phyloP scores from a whole-genome alignment of 2,888 invertebrate species.

The Acrocyrtus sp. region DNA sequence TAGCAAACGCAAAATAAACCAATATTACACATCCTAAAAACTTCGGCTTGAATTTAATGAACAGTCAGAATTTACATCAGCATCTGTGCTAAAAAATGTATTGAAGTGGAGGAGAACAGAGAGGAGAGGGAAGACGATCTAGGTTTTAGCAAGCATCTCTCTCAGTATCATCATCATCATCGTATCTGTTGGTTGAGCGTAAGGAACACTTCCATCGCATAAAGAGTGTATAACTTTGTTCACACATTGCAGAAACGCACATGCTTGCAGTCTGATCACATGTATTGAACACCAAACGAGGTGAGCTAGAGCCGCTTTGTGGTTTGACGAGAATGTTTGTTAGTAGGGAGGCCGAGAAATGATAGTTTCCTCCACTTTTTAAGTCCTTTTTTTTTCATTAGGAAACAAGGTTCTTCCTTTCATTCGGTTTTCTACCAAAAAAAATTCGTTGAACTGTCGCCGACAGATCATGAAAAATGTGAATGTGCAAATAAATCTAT shows the following conservation, averaged over 20 bases:
- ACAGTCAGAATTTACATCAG: slow-evolving; percentile 8
- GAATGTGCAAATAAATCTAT: background rate
- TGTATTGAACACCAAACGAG: background rate
- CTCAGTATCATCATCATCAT: slow-evolving; percentile 13
- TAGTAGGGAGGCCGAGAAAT: background rate
- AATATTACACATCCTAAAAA: slow-evolving; percentile 6
- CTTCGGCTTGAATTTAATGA: slow-evolving; percentile 30
- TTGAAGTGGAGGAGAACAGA: background rate
- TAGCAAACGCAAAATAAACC: background rate
- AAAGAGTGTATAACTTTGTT: slow-evolving; percentile 28
- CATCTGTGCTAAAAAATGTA: background rate
- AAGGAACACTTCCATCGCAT: slow-evolving; percentile 41
- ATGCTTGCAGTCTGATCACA: slow-evolving; percentile 39
- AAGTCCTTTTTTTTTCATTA: background rate
- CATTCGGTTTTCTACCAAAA: too few relatives aligned
- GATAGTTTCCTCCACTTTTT: background rate
- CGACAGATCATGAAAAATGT: background rate
- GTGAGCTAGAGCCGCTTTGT: background rate
- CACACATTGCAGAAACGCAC: slow-evolving; percentile 51
- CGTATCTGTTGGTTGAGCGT: background rate
- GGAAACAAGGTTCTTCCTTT: too few relatives aligned
- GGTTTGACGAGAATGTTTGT: background rate
- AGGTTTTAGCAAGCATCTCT: too few relatives aligned
- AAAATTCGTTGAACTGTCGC: too few relatives aligned
- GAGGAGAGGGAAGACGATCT: slow-evolving; percentile 3